Percentiles rank a stretch among this genome's conserved stretches.
These are phyloP conservation scores for Cryptocephalus primarius DNA, from an alignment of 2,888 invertebrate species.

Conservation along the genomic window DNA sequence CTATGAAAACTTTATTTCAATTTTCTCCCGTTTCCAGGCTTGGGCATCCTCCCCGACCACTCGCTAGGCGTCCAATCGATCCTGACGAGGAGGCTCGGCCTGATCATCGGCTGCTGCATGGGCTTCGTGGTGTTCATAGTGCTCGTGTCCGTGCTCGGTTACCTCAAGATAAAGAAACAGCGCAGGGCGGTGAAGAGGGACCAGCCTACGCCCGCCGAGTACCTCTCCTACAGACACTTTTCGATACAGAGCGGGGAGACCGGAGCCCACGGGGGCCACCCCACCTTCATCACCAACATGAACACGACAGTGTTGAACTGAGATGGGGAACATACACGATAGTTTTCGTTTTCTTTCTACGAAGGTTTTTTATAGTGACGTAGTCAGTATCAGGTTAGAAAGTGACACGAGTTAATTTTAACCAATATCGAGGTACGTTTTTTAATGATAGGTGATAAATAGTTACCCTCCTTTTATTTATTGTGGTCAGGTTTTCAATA, in stretches of 20 bases:
- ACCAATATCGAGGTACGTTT: too few relatives aligned
- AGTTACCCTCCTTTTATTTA: too few relatives aligned
- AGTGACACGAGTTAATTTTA: too few relatives aligned
- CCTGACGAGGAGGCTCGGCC: slow-evolving; percentile 67
- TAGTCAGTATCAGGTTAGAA: too few relatives aligned
- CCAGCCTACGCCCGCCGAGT: slow-evolving; percentile 62
- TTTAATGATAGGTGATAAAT: too few relatives aligned
- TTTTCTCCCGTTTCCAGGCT: too few relatives aligned
- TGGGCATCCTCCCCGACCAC: slow-evolving; percentile 25
- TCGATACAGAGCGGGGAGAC: slow-evolving; percentile 57
- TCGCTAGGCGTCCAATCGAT: slow-evolving; percentile 55
- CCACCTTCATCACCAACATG: slow-evolving; percentile 36
- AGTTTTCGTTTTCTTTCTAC: too few relatives aligned
- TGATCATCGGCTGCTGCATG: slow-evolving; percentile 79
- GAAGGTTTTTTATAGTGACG: too few relatives aligned
- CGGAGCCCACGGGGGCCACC: slow-evolving; percentile 32
- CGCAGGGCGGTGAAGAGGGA: slow-evolving; percentile 63
- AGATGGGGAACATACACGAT: not conserved
- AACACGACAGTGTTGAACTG: slow-evolving; percentile 32
- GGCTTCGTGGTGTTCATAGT: slow-evolving; percentile 78
- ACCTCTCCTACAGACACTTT: slow-evolving; percentile 67
- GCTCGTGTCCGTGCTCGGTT: slow-evolving; percentile 72
- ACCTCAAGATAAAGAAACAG: slow-evolving; percentile 76
- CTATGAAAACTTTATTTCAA: too few relatives aligned
- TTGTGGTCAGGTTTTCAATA: too few relatives aligned